A percentile compares a stretch with the other conserved stretches of the same genome.
These are phyloP conservation scores for Drosophila recens DNA, from an alignment of 2,888 invertebrate species.

Conservation along the genomic window DNA sequence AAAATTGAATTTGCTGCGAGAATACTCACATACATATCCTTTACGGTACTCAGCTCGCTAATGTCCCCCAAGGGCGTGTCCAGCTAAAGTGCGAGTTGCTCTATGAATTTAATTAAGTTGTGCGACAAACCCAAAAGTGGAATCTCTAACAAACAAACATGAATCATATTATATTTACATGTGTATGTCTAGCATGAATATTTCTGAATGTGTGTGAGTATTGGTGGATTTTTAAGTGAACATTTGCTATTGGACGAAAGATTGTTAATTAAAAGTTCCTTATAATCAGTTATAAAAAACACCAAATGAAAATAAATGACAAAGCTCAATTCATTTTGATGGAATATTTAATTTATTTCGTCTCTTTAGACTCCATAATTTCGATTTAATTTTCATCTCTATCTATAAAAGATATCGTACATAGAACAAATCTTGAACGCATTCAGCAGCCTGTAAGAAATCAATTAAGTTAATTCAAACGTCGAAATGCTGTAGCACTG, in stretches of 20 bases:
- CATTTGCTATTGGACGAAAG: not conserved
- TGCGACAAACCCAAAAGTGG: conserved; percentile 62
- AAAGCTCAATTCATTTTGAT: not conserved
- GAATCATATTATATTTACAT: conserved; percentile 34
- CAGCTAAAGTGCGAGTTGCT: conserved; percentile 41
- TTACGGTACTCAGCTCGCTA: not conserved
- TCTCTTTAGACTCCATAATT: not conserved
- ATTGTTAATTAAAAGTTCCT: not conserved
- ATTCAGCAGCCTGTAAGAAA: conserved; percentile 38
- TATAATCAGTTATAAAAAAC: not conserved
- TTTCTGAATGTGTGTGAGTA: not conserved
- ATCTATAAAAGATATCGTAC: conserved; percentile 8
- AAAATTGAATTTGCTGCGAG: conserved; percentile 27
- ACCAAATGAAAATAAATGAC: not conserved
- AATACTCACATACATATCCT: conserved; percentile 22
- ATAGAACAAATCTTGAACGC: conserved; percentile 25
- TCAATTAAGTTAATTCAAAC: conserved; percentile 62
- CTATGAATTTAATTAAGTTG: conserved; percentile 76
- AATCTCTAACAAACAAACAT: conserved; percentile 28
- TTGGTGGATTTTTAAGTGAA: not conserved
- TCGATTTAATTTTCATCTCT: not conserved
- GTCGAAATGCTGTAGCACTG: conserved; percentile 42
- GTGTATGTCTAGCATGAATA: not conserved
- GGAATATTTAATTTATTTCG: not conserved
- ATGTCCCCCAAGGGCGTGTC: conserved; percentile 44